Evolutionary conservation across 2,888 invertebrate species (phyloP).

Genomic region (Hetaerina titia): DNA sequence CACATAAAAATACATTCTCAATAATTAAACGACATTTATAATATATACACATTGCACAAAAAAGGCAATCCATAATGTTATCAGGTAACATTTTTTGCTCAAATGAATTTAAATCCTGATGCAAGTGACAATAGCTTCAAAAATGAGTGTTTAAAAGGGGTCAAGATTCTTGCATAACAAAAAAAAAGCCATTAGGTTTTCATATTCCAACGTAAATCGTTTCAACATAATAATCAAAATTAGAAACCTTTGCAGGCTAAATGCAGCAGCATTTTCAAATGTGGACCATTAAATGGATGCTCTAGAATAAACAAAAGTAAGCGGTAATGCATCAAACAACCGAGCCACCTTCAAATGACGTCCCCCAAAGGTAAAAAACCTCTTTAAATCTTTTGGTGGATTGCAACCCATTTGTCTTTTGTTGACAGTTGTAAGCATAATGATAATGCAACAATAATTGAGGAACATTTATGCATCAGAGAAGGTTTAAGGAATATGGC

Average conservation of each 20-base stretch:
- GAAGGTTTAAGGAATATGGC: constrained; percentile 42
- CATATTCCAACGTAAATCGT: background rate
- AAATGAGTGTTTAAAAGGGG: background rate
- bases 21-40: background rate
- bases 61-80: background rate
- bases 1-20: constrained; percentile 3
- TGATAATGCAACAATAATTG: background rate
- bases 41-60: background rate
- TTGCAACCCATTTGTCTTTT: background rate
- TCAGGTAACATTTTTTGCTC: constrained; percentile 46
- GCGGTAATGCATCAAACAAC: background rate
- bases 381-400: background rate
- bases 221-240: background rate
- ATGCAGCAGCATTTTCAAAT: background rate
- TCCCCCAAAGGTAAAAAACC: background rate
- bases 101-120: background rate
- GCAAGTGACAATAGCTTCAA: background rate
- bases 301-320: background rate
- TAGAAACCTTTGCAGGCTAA: background rate
- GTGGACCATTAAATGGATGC: background rate
- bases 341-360: background rate
- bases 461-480: background rate
- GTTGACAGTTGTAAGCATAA: background rate
- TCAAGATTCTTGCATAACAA: background rate
- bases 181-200: background rate